Evolutionary conservation across 2,113 vertebrate species (phyloP), one percentile per base, ranked within the genome.

Genomic region (Emydura subglobosa): DNA sequence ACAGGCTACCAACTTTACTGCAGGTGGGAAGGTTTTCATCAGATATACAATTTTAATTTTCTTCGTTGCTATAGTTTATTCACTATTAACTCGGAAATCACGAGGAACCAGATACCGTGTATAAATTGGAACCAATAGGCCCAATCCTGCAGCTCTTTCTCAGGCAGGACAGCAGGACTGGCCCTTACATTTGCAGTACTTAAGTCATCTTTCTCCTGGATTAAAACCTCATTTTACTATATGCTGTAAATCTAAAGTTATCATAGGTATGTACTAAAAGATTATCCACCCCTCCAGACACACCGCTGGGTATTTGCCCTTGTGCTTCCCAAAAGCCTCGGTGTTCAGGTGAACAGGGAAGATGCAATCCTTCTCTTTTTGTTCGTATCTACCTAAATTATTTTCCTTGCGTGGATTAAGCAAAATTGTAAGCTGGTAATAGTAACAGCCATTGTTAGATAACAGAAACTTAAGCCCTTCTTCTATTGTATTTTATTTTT

Each of bases 161-260:
- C 34, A 24, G 49, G 16, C 25, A 7, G 0, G 0, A 1, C 39
- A 74, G 17, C 2, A 6, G 76, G 14, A 25, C 74, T 88, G 79
- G 65, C 21, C 68, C 10, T 42, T 24, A 74, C 50, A 51, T 14
- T 51, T 51, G 50, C 50, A 51, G 50, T 51, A 51, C 10, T 51
- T 51, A 51, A 51, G 14, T 51, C 50, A 11, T 51, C 50, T 51
- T 51, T 51, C 50, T 51, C 50, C 14, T 51, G 11, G 13, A 13
- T 51, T 51, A 51, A 51, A 51, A 51, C 50, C 50, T 51, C 50
- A 51, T 25, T 57, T 57, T 57, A 57, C 55, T 59, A 29, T 13
- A 51, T 51, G 10, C 14, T 51, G 13, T 14, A 51, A 51, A 51
- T 51, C 50, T 51, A 51, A 51, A 51, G 50, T 51, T 51, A 10